Conservation (phyloP, 2,113 vertebrate genomes). For the Triplophysa dalaica region DNA sequence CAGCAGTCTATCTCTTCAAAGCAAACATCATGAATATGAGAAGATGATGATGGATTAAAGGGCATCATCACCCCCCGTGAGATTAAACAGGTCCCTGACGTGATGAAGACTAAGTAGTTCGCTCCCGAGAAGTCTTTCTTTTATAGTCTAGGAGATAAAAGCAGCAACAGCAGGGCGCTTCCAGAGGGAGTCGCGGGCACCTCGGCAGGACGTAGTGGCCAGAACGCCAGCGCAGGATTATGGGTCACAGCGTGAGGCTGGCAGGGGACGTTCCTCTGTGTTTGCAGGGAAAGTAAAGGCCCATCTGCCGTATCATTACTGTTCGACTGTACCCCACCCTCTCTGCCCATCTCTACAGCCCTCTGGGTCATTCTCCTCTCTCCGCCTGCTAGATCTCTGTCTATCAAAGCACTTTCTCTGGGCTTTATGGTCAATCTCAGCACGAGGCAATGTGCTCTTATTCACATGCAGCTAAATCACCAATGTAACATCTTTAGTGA, state of each 20-base stretch:
- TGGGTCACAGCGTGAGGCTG: conserved; percentile 8
- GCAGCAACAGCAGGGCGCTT: not conserved
- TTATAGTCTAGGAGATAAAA: conserved; percentile 49
- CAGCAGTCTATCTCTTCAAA: conserved; percentile 31
- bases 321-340: not conserved
- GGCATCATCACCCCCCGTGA: conserved; percentile 24
- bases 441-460: not conserved
- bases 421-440: not conserved
- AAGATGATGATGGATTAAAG: conserved; percentile 44
- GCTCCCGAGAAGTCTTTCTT: conserved; percentile 19
- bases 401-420: not conserved
- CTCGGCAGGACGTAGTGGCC: not conserved
- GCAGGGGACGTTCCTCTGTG: conserved; percentile 36
- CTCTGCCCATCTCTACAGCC: not conserved
- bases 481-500: too few relatives aligned
- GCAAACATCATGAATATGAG: conserved; percentile 40
- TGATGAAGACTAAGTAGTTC: not conserved
- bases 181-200: conserved; percentile 6
- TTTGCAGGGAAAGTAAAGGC: conserved; percentile 12
- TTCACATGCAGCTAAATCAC: not conserved
- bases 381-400: conserved; percentile 17
- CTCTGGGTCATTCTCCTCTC: conserved; percentile 4
- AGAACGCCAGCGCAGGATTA: conserved; percentile 41
- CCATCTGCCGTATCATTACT: conserved; percentile 43
- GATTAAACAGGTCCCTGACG: conserved; percentile 40